Evolutionary conservation across 2,797 vertebrate species (phyloP).

Genomic region (Champsocephalus gunnari): DNA sequence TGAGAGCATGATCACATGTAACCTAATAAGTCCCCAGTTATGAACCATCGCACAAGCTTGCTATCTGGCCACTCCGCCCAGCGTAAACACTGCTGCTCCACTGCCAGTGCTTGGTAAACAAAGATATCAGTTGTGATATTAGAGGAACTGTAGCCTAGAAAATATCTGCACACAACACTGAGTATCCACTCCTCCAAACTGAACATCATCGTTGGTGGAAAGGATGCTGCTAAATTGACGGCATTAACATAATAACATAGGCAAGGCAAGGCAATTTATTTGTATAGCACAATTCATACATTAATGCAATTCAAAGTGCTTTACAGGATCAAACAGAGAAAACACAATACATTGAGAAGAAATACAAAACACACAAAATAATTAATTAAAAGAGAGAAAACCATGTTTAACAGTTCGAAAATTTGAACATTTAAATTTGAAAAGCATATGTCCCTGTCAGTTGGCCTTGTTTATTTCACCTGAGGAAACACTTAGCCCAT

Average conservation of each 20-base stretch:
- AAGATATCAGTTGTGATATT: slow-evolving; percentile 63
- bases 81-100: slow-evolving; percentile 10
- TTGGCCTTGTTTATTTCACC: slow-evolving; percentile 48
- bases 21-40: slow-evolving; percentile 26
- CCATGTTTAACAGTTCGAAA: too few species aligned
- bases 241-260: background rate
- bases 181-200: background rate
- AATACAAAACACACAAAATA: too few species aligned
- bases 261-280: too few species aligned
- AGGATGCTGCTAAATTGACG: background rate
- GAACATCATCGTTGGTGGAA: fast-evolving
- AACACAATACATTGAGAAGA: too few species aligned
- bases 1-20: slow-evolving; percentile 22
- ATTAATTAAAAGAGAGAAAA: too few species aligned
- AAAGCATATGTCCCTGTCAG: slow-evolving; percentile 21
- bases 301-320: too few species aligned
- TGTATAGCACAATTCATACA: too few species aligned
- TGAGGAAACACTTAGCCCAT: slow-evolving; percentile 32
- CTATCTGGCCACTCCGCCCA: slow-evolving; percentile 13
- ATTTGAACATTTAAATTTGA: too few species aligned
- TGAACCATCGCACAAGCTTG: slow-evolving; percentile 29
- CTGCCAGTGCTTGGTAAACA: slow-evolving; percentile 75
- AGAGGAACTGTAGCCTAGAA: slow-evolving; percentile 30
- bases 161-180: slow-evolving; percentile 29
- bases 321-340: too few species aligned